Evolutionary conservation across 2,113 vertebrate genomes (phyloP), one percentile per base, ranked within the genome.

Genomic region (Pachyramphus minor): DNA sequence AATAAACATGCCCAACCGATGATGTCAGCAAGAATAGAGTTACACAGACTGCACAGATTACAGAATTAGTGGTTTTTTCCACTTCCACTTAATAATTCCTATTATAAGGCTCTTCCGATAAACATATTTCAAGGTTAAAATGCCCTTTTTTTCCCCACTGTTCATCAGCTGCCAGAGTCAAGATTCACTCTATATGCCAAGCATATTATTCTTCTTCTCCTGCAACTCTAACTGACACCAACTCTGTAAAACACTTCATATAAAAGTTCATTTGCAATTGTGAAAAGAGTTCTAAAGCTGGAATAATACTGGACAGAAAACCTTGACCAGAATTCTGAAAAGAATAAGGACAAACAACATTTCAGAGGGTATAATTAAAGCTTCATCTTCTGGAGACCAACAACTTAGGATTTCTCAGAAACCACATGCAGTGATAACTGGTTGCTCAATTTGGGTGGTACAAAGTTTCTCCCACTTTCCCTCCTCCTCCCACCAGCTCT

Each of bases 391-490:
- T 60, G 52, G 31, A 78, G 41, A 69, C 28, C n/a, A 85, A n/a
- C 15, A 35, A 59, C 37, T 59, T 55, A 22, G 35, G 30, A 53
- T 53, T 91, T 94, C 80, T 84, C 50, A 66, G 71, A 83, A 90
- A 78, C 13, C 4, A 4, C 69, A 63, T 2, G 25, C n/a, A 74
- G 47, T 0, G 0, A 58, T 45, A 87, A 39, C 41, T 62, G 28
- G 17, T 41, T 93, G 77, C 89, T 87, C 77, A 81, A 59, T 87
- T 67, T 53, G 73, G 28, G 50, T 69, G 33, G 73, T 39, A 94
- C n/a, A 33, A 90, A 39, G 30, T 45, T 89, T 68, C 77, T 77
- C 16, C 56, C 47, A 35, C 33, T 89, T 60, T 71, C n/a, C 31
- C 56, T 81, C 10, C 35, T 89, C 49, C 23, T 86, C 60, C 45